Evolutionary conservation across 2,888 invertebrate species (phyloP).

Genomic region (Steinernema hermaphroditum): DNA sequence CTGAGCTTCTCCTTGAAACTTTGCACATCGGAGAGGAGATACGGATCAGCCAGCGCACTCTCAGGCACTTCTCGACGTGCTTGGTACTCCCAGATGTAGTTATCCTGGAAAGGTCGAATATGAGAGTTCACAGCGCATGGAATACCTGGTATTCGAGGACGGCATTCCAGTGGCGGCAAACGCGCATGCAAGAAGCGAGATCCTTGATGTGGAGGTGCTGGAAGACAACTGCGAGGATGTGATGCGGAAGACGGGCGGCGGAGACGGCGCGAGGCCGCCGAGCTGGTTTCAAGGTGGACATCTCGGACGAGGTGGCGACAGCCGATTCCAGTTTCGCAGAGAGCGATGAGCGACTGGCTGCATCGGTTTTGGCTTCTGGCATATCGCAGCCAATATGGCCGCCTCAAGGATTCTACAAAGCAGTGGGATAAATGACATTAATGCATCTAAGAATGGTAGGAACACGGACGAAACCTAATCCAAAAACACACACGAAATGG

Average conservation of each 20-base stretch:
- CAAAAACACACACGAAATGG: no score
- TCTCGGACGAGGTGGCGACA: neutral
- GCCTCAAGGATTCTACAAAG: neutral
- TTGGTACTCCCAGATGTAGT: constrained; percentile 34
- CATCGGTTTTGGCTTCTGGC: constrained; percentile 13
- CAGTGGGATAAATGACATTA: no score
- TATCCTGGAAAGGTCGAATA: constrained; percentile 22
- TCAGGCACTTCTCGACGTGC: constrained; percentile 73
- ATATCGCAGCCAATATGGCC: neutral
- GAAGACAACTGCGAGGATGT: constrained; percentile 54
- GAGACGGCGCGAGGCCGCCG: constrained; percentile 37
- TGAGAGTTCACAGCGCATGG: neutral
- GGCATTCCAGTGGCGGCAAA: constrained; percentile 89
- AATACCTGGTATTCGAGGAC: constrained; percentile 74
- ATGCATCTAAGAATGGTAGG: no score
- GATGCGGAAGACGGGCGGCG: constrained; percentile 52
- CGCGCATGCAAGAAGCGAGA: constrained; percentile 83
- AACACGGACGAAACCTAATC: no score
- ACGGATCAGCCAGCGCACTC: constrained; percentile 81
- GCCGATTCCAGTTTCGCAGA: constrained; percentile 1
- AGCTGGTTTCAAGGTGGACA: constrained; percentile 8
- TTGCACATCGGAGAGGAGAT: constrained; percentile 82
- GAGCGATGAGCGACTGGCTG: neutral
- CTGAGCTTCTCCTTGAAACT: constrained; percentile 90
- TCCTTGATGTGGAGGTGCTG: constrained; percentile 70